phyloP scores from a whole-genome alignment of 2,113 vertebrate genomes.

The Toxotes chatareus region DNA sequence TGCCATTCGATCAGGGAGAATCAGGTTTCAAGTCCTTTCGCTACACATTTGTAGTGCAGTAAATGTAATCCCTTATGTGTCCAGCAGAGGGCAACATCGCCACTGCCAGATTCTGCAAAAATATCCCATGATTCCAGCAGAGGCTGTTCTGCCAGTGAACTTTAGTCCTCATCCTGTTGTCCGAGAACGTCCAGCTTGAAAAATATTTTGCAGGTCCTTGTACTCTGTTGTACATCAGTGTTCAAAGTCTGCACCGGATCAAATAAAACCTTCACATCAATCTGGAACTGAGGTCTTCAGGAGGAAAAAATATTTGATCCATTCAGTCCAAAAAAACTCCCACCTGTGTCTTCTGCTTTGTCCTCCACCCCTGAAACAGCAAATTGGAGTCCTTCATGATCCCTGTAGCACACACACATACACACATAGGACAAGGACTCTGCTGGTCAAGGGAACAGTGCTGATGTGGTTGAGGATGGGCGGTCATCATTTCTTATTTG shows the following conservation, averaged over 20 bases:
- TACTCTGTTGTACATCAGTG: neutral
- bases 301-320: constrained; percentile 1
- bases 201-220: neutral
- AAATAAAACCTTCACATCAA: constrained; percentile 18
- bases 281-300: constrained; percentile 18
- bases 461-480: neutral
- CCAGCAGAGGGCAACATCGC: constrained; percentile 68
- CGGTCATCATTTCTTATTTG: constrained; percentile 92
- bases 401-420: neutral
- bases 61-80: constrained; percentile 21
- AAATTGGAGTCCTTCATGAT: neutral
- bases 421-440: constrained; percentile 3
- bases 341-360: constrained; percentile 6
- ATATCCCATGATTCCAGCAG: neutral
- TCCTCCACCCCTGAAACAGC: constrained; percentile 31
- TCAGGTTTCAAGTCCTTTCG: constrained; percentile 11
- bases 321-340: neutral
- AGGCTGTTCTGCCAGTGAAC: neutral
- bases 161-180: constrained; percentile 3
- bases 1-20: neutral
- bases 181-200: constrained; percentile 9
- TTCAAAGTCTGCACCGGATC: neutral
- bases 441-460: constrained; percentile 48
- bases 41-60: neutral
- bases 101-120: constrained; percentile 4